Base-by-base conservation (phyloP, 1,140 invertebrate genomes). In the Heterodera carotae region DNA sequence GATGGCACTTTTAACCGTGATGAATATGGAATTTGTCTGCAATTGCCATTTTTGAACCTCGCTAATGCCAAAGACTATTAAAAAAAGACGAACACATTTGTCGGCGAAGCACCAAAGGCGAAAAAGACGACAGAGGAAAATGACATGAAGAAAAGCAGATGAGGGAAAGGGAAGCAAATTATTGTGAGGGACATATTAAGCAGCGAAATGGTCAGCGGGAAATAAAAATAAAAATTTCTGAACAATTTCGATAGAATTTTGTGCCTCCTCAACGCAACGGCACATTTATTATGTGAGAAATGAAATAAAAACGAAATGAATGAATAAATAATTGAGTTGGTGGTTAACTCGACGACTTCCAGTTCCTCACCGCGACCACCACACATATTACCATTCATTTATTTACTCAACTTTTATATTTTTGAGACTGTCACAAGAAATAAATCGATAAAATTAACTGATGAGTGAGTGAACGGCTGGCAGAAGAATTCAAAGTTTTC, bases 101-200 rank as follows among this genome's bases (percentile, higher is more conserved):
- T n/a, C 48, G 48, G 12, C 22, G 48, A 56, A 15, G 48, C 48
- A 22, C 18, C 48, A 22, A 15, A 56, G 22, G 5, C 22, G 0
- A 22, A 68, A 34, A 68, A 68, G 66, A 68, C 15, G 22, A 68
- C 15, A 68, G 39, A 34, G 25, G 7, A 72, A 72, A 43, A 71
- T 5, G 34, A 2, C 4, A 25, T 8, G 8, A 34, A 56, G 34
- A 72, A 72, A 72, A 43, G 70, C 18, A 56, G 22, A 36, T 22
- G 7, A 7, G 22, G 71, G 71, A 56, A 72, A 72, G 2, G 33
- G 66, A 25, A 43, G 8, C 43, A 69, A 72, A 72, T 25, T 8
- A 53, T 56, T 39, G n/a, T n/a, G 71, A n/a, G 70, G 25, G 36
- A 22, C 12, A 8, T 8, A 43, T 8, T 43, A 12, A 8, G 6